Base-by-base conservation (phyloP, 2,113 vertebrate species). In the Pleuronectes platessa region DNA sequence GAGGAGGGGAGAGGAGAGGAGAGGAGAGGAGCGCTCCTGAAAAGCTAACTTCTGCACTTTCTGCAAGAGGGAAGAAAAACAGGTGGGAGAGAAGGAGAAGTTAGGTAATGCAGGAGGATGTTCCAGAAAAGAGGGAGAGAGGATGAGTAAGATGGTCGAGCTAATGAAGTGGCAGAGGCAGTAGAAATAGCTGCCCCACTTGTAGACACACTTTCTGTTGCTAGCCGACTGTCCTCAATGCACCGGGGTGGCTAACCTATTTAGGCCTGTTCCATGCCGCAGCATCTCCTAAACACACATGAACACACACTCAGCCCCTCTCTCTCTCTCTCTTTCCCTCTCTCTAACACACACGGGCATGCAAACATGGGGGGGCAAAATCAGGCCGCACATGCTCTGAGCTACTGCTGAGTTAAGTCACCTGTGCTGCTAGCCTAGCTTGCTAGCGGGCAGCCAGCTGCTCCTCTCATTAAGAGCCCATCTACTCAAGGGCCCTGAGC, bases 151-250 rank as follows among this genome's bases (percentile, higher is more conserved):
- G 40, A 67, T 75, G 87, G 49, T 85, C 84, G 91, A 93, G 89
- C 93, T 93, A 70, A 78, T 83, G 73, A 89, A 92, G 92, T 91
- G 86, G 86, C 80, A 78, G 92, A 90, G 87, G 91, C 88, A 88
- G 88, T 92, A 84, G 91, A 95, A 95, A 94, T 94, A 95, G 93
- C 90, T 95, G 95, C 86, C 95, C 93, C 92, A 95, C 94, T 96
- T 96, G 90, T 91, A 90, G 92, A 93, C 78, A 93, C 71, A 93
- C 89, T 94, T 94, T 92, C 85, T 88, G 89, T 86, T 90, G 89
- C 85, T 84, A 76, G 85, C 80, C 75, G 82, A 82, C 78, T 94
- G 92, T 92, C 88, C 89, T 93, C 65, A 84, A 92, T 91, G 91
- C 93, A 89, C 80, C 72, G 84, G 84, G 90, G 86, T 88, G 84